Conservation (phyloP, 2,113 vertebrate genomes). For the Mixornis gularis region DNA sequence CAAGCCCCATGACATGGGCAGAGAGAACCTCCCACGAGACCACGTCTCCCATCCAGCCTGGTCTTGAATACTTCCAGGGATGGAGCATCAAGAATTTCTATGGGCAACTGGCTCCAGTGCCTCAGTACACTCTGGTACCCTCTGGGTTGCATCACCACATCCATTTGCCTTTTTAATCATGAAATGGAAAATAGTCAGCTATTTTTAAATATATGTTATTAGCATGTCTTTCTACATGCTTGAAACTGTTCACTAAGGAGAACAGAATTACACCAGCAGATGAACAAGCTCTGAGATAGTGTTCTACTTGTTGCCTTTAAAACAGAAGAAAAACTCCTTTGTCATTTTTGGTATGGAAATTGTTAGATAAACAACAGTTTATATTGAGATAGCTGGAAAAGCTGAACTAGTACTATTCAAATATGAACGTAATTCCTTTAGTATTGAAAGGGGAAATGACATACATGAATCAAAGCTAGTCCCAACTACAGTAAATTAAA, state of each 20-base stretch:
- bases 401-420: neutral
- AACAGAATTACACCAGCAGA: neutral
- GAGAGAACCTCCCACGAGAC: accelerated
- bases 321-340: neutral
- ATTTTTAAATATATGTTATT: neutral
- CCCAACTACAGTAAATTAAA: neutral
- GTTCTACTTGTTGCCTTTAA: neutral
- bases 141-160: neutral
- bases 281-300: neutral
- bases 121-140: neutral
- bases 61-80: neutral
- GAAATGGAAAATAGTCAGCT: neutral
- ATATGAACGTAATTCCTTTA: neutral
- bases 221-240: neutral
- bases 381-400: neutral
- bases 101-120: neutral
- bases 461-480: neutral
- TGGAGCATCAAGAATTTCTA: neutral
- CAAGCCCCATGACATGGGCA: neutral
- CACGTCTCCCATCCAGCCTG: accelerated
- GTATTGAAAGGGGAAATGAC: neutral
- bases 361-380: neutral
- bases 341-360: neutral
- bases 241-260: neutral
- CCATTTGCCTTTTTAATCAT: neutral